phyloP scores from a whole-genome alignment of 2,113 vertebrate genomes.

The Pterocles burchelli region DNA sequence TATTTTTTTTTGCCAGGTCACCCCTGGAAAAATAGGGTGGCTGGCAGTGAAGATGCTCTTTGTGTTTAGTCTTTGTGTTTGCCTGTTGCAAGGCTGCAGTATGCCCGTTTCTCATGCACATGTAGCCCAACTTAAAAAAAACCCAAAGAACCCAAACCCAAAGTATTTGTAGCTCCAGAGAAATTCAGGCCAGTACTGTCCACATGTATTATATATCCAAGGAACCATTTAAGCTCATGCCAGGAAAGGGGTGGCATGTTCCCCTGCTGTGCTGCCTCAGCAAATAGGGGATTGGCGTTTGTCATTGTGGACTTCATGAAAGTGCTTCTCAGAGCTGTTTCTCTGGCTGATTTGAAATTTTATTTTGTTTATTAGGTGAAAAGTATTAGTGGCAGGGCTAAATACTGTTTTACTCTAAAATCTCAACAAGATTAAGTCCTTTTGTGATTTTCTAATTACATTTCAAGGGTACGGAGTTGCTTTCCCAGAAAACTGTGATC shows the following conservation, averaged over 20 bases:
- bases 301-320: slow-evolving; percentile 41
- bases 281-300: slow-evolving; percentile 25
- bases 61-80: background rate
- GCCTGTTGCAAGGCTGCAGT: background rate
- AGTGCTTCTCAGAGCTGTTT: slow-evolving; percentile 47
- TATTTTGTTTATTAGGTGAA: slow-evolving; percentile 53
- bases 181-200: background rate
- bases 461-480: slow-evolving; percentile 52
- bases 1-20: background rate
- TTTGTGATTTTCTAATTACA: slow-evolving; percentile 1
- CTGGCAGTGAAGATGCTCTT: background rate
- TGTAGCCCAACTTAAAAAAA: background rate
- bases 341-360: slow-evolving; percentile 64
- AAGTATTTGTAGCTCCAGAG: background rate
- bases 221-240: background rate
- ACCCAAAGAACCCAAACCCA: background rate
- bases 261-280: slow-evolving; percentile 10
- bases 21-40: background rate
- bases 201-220: background rate
- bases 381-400: slow-evolving; percentile 23
- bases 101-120: background rate
- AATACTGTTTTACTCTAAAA: slow-evolving; percentile 31
- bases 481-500: slow-evolving; percentile 32
- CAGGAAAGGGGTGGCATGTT: background rate
- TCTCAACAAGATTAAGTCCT: slow-evolving; percentile 33